A percentile compares a stretch with the other conserved stretches of the same genome.
These are phyloP conservation scores for Baccha elongata DNA, from an alignment of 2,888 invertebrate genomes.

Conservation along the genomic window DNA sequence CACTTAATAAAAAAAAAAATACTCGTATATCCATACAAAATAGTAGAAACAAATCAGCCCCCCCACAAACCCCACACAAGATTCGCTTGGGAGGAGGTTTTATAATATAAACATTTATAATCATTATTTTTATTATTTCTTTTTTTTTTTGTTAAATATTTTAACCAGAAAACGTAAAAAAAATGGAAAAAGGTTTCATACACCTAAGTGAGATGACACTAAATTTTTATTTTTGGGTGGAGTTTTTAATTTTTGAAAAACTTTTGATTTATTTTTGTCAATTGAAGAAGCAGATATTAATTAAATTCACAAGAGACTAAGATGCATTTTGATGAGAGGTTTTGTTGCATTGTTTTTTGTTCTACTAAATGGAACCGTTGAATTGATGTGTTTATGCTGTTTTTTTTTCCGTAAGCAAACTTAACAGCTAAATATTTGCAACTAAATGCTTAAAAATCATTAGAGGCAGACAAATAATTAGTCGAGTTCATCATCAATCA, in stretches of 20 bases:
- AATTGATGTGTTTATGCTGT: constrained; percentile 24
- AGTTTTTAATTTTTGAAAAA: constrained; percentile 37
- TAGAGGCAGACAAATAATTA: constrained; percentile 6
- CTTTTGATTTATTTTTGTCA: constrained; percentile 43
- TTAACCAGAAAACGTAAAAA: constrained; percentile 48
- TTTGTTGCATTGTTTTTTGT: constrained; percentile 27
- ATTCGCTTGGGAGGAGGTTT: constrained; percentile 73
- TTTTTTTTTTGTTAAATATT: constrained; percentile 59
- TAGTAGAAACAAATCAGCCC: constrained; percentile 43
- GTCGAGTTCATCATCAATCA: constrained; percentile 14
- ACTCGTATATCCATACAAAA: constrained; percentile 51
- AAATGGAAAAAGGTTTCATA: constrained; percentile 64
- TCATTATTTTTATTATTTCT: constrained; percentile 30
- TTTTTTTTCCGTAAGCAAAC: constrained; percentile 32
- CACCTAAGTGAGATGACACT: constrained; percentile 54
- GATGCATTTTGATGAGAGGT: constrained; percentile 63
- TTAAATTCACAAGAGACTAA: constrained; percentile 73
- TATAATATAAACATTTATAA: too few relatives aligned
- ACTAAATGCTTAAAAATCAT: constrained; percentile 51
- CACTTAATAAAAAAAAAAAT: constrained; percentile 38
- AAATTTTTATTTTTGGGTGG: constrained; percentile 63
- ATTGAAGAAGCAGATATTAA: constrained; percentile 55
- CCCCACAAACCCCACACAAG: constrained; percentile 69
- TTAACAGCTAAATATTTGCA: constrained; percentile 57
- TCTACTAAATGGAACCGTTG: constrained; percentile 51